These are phyloP conservation scores for Incurvaria masculella DNA, from an alignment of 2,888 invertebrate species.

Conservation along the genomic window DNA sequence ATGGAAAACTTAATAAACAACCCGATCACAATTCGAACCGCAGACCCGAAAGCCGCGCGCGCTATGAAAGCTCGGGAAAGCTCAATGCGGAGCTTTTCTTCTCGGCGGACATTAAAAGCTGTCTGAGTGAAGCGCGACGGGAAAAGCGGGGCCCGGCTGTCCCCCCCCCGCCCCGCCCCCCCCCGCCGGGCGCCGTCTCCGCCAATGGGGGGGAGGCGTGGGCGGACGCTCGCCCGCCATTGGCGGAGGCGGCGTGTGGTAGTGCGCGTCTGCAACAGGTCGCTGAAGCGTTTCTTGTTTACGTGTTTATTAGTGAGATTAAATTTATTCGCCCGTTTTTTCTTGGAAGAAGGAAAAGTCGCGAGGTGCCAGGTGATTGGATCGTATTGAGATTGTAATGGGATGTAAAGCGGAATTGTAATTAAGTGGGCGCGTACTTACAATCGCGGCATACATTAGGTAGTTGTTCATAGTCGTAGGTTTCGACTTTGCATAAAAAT, in stretches of 20 bases:
- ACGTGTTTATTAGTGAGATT: conserved; percentile 55
- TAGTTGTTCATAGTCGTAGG: no score
- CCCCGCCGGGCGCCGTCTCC: conserved; percentile 23
- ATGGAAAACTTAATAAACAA: no score
- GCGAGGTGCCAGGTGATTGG: conserved; percentile 20
- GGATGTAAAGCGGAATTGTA: conserved; percentile 6
- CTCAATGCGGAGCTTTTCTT: conserved; percentile 54
- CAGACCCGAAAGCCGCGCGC: no score
- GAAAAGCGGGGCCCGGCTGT: conserved; percentile 28
- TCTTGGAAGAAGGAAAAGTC: conserved; percentile 31
- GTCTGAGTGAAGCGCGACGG: conserved; percentile 10
- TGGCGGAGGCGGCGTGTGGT: conserved; percentile 38
- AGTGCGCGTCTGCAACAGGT: conserved; percentile 57
- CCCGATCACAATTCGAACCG: no score
- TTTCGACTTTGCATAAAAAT: no score
- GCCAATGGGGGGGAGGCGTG: conserved; percentile 42
- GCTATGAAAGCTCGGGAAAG: conserved; percentile 46
- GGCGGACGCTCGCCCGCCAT: conserved; percentile 44
- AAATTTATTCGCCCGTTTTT: conserved; percentile 48
- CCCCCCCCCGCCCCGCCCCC: conserved; percentile 25
- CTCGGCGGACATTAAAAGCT: conserved; percentile 40
- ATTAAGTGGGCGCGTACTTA: no score
- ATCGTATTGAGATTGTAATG: conserved; percentile 1
- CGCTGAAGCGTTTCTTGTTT: conserved; percentile 45
- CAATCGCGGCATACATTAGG: no score